A percentile compares a stretch with the other conserved stretches of the same genome.
These are phyloP conservation scores for Campoplex capitator DNA, from an alignment of 2,888 invertebrate species.

Conservation along the genomic window DNA sequence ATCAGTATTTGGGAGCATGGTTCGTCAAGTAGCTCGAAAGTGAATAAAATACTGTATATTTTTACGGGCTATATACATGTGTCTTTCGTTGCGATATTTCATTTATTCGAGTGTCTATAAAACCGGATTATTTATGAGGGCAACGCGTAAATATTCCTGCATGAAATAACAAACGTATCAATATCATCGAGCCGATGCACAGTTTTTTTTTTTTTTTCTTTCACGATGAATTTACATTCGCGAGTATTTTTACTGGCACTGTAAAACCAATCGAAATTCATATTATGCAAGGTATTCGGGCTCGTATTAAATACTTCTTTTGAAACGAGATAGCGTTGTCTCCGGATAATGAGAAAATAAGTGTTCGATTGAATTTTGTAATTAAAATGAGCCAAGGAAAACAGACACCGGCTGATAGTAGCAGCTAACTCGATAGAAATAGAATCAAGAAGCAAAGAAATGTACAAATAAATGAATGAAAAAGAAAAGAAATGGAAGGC, in stretches of 20 bases:
- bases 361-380: not conserved
- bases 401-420: not conserved
- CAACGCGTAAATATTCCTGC: not conserved
- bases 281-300: not conserved
- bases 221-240: not conserved
- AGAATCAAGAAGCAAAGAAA: not conserved
- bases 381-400: not conserved
- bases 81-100: not conserved
- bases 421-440: not conserved
- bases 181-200: not conserved
- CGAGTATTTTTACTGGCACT: not conserved
- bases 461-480: too few species aligned
- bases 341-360: not conserved
- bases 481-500: too few species aligned
- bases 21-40: constrained; percentile 1
- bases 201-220: not conserved
- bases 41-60: not conserved
- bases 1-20: not conserved
- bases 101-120: constrained; percentile 7
- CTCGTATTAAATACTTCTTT: not conserved
- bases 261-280: not conserved
- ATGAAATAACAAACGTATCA: constrained; percentile 12
- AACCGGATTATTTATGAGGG: constrained; percentile 31
- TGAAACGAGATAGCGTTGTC: not conserved
- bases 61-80: not conserved